These are phyloP conservation scores for Halesus radiatus DNA, from an alignment of 1,140 invertebrate species.

Conservation along the genomic window DNA sequence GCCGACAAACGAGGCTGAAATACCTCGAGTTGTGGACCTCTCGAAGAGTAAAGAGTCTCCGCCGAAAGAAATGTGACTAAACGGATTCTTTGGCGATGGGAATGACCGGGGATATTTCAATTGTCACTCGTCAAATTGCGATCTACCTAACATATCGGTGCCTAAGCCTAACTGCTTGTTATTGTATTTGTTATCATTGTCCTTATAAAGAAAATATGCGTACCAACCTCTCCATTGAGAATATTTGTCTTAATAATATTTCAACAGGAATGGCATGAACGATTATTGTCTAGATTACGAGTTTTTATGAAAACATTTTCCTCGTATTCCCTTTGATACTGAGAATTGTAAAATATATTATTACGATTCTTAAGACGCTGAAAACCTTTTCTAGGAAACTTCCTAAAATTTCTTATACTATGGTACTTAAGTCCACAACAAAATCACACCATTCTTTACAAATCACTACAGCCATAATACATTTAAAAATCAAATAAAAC, in stretches of 20 bases:
- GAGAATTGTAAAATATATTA: too few species aligned
- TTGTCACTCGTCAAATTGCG: background rate
- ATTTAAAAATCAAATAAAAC: too few species aligned
- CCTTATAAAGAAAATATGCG: too few species aligned
- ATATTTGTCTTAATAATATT: background rate
- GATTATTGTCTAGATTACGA: background rate
- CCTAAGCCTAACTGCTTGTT: background rate
- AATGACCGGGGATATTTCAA: slow-evolving; percentile 19
- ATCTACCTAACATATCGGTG: background rate
- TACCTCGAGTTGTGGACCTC: background rate
- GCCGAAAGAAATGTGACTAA: slow-evolving; percentile 30
- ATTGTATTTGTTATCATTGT: background rate
- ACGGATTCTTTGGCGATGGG: slow-evolving; percentile 16
- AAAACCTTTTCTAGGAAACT: too few species aligned
- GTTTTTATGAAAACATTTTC: background rate
- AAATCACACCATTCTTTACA: too few species aligned
- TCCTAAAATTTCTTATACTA: too few species aligned
- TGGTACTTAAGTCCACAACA: too few species aligned
- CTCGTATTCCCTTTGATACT: too few species aligned
- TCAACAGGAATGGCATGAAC: background rate
- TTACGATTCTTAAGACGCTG: too few species aligned
- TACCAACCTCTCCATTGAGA: background rate
- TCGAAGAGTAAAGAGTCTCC: slow-evolving; percentile 1
- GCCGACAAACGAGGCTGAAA: slow-evolving; percentile 19
- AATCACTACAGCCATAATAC: too few species aligned